Evolutionary conservation across 2,113 vertebrate species (phyloP), one percentile per base, ranked within the genome.

Genomic region (Aphyosemion australe): DNA sequence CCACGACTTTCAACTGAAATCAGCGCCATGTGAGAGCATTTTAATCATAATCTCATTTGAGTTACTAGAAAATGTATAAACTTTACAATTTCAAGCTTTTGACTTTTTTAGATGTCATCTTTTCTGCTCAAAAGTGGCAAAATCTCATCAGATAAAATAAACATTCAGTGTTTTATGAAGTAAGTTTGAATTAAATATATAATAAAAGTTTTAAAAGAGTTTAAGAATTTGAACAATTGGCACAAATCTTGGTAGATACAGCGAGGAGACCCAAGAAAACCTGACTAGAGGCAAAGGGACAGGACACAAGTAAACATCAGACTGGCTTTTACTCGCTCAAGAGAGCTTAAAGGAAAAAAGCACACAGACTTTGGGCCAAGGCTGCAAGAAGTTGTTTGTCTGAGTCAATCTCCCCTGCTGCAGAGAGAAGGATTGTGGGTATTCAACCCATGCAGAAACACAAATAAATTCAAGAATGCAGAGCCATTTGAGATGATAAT

Each of bases 1-100:
- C 84, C 82, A 82, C 26, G 62, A 67, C 63, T 16, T 19, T 80
- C 82, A 41, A 56, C 57, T 84, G 26, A 74, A 76, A 83, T 83
- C 71, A 74, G 37, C 26, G 6, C 42, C 52, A 63, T 69, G 61
- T 13, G 19, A 46, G 15, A 59, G 21, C 39, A 45, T 53, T 8
- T 6, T 8, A 26, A 26, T 31, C 26, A 8, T 4, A 5, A 16
- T 46, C 15, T 10, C 8, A 14, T 16, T 34, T 15, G 2, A n/a
- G 8, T n/a, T 54, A 16, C 7, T 32, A 53, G 2, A 15, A 13
- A 34, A 54, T n/a, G 31, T 37, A 26, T 4, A 5, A 26, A 26
- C 3, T 26, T 2, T 5, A 26, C 3, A 2, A 26, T 26, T 26
- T 26, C 5, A 26, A 26, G 26, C 26, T 26, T 37, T 37, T 7